Conservation (phyloP, 2,888 invertebrate genomes). For the Anthophora plumipes region DNA sequence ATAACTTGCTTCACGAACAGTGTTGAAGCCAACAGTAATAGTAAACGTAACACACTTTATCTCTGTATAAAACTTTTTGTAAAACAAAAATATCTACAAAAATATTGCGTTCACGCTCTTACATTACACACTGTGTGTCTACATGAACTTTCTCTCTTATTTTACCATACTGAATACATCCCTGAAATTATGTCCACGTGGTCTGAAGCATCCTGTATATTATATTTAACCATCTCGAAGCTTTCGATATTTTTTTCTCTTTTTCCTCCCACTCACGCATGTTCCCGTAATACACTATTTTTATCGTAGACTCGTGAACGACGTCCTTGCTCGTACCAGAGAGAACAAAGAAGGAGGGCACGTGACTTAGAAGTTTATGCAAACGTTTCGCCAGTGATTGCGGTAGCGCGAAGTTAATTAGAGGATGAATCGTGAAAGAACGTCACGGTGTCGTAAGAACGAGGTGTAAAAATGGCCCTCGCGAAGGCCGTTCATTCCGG, state of each 20-base stretch:
- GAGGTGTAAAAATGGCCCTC: slow-evolving; percentile 10
- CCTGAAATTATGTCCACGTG: no score
- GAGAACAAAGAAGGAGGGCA: slow-evolving; percentile 9
- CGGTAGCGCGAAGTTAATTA: slow-evolving; percentile 38
- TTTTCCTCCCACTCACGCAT: no score
- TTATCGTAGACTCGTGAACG: background rate
- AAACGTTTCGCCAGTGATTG: background rate
- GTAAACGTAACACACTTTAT: no score
- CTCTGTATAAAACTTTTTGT: no score
- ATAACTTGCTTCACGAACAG: no score
- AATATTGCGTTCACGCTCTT: no score
- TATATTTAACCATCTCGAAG: slow-evolving; percentile 4
- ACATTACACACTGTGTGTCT: no score
- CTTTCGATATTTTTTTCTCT: background rate
- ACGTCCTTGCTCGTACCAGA: background rate
- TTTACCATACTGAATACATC: no score
- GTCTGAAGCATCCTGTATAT: slow-evolving; percentile 28
- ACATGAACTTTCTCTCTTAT: no score
- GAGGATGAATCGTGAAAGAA: slow-evolving; percentile 6
- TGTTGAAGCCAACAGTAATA: no score
- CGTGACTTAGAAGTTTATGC: slow-evolving; percentile 22
- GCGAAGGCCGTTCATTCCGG: slow-evolving; percentile 10
- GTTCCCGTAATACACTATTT: slow-evolving; percentile 34
- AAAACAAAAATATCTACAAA: no score
- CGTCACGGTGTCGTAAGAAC: slow-evolving; percentile 6